Percentiles rank a stretch among this genome's conserved stretches.
phyloP scores from a whole-genome alignment of 2,888 invertebrate genomes.

The Netelia melanura region DNA sequence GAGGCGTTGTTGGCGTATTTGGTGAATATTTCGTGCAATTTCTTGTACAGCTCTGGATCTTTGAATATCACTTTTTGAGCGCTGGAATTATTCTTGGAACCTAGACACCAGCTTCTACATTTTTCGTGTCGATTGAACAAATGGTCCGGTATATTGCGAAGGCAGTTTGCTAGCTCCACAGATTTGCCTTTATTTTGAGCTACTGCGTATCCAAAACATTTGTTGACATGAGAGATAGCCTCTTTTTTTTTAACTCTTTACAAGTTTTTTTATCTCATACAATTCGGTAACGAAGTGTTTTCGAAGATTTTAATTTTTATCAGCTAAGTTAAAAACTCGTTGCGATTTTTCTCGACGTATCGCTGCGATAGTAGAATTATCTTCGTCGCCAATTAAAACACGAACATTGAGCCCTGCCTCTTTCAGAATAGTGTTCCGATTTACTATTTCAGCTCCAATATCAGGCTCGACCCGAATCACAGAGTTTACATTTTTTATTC shows the following conservation, averaged over 20 bases:
- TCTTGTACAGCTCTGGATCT: slow-evolving; percentile 47
- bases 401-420: slow-evolving; percentile 66
- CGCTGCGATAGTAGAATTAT: slow-evolving; percentile 72
- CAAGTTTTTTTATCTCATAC: slow-evolving; percentile 59
- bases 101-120: slow-evolving; percentile 62
- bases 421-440: slow-evolving; percentile 69
- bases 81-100: slow-evolving; percentile 23
- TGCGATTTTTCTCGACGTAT: slow-evolving; percentile 61
- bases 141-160: slow-evolving; percentile 67
- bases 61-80: slow-evolving; percentile 44
- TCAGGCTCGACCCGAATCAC: slow-evolving; percentile 70
- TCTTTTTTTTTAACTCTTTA: slow-evolving; percentile 52
- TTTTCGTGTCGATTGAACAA: slow-evolving; percentile 65
- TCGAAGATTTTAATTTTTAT: slow-evolving; percentile 69
- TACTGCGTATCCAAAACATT: slow-evolving; percentile 67
- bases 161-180: slow-evolving; percentile 46
- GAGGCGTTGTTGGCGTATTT: slow-evolving; percentile 52
- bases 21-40: slow-evolving; percentile 46
- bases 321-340: slow-evolving; percentile 68
- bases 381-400: slow-evolving; percentile 73
- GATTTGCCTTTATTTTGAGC: slow-evolving; percentile 63
- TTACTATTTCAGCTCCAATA: slow-evolving; percentile 57
- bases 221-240: slow-evolving; percentile 65
- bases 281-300: slow-evolving; percentile 70
- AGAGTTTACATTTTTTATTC: slow-evolving; percentile 71